Conservation (phyloP, 2,797 vertebrate species). For the Capromys pilorides region DNA sequence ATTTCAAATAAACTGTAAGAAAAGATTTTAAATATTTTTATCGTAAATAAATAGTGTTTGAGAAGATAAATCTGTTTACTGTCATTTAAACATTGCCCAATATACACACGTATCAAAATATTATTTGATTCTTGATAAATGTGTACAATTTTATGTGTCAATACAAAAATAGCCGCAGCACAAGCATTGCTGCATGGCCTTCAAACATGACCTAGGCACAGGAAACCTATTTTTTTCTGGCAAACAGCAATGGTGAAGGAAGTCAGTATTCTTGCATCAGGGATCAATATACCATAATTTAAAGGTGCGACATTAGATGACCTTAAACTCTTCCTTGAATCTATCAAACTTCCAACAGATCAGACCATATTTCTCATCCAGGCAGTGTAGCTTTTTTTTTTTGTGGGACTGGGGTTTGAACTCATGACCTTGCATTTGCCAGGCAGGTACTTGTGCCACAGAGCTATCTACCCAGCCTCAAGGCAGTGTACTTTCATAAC, state of each 20-base stretch:
- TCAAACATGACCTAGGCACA: not conserved
- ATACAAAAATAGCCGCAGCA: not conserved
- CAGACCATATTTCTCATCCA: not conserved
- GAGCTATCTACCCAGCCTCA: too few relatives aligned
- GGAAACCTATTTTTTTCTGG: not conserved
- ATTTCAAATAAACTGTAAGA: not conserved
- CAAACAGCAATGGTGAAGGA: not conserved
- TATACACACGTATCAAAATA: not conserved
- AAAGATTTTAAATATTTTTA: not conserved
- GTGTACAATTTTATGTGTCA: not conserved
- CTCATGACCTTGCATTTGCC: too few relatives aligned
- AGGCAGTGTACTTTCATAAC: not conserved
- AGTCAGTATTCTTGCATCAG: not conserved
- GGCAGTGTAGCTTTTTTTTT: not conserved
- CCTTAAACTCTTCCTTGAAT: not conserved
- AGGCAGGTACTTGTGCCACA: too few relatives aligned
- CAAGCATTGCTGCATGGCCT: conserved; percentile 1
- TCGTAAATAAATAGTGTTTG: not conserved
- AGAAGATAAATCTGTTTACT: not conserved
- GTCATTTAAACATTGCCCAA: not conserved
- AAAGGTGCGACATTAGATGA: not conserved
- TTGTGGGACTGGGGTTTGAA: too few relatives aligned
- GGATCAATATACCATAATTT: not conserved
- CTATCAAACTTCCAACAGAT: not conserved
- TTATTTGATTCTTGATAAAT: not conserved